phyloP scores from a whole-genome alignment of 2,113 vertebrate species.

The Aleadryas rufinucha region DNA sequence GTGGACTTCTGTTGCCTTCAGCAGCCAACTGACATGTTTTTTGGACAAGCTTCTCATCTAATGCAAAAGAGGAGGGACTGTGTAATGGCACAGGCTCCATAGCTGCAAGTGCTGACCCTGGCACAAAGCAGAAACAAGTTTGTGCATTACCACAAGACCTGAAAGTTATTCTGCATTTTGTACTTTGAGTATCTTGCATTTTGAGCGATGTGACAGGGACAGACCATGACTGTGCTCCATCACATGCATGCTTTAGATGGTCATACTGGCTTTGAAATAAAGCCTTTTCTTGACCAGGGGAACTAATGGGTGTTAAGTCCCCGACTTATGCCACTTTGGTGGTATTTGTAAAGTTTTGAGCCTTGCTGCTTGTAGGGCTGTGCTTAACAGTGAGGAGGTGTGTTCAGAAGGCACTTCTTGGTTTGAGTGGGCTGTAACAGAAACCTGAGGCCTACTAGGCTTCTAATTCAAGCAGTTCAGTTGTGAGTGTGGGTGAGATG shows the following conservation, averaged over 20 bases:
- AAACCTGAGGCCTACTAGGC: background rate
- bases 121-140: background rate
- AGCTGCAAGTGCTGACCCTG: background rate
- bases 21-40: background rate
- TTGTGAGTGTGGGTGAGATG: background rate
- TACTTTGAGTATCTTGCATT: background rate
- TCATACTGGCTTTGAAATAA: background rate
- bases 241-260: background rate
- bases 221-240: background rate
- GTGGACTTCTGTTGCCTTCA: background rate
- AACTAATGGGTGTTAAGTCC: background rate
- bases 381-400: background rate
- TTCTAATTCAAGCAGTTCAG: background rate
- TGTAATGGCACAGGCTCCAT: background rate
- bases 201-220: background rate
- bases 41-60: background rate
- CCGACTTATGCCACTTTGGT: rapidly evolving
- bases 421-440: background rate
- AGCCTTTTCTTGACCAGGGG: background rate
- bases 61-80: background rate
- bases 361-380: background rate
- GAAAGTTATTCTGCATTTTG: background rate
- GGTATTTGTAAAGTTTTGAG: background rate
- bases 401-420: background rate
- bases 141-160: background rate